Evolutionary conservation across 2,113 vertebrate species (phyloP).

Genomic region (Mus musculus): GRCm39 chr17:29310001-29310500

Average conservation of each 20-base stretch:
- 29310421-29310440: conserved; percentile 62
- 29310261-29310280: conserved; percentile 1
- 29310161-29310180: no score
- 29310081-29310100: not conserved
- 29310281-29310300: not conserved
- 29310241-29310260: not conserved
- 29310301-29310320: conserved; percentile 38
- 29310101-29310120: not conserved
- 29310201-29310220: not conserved
- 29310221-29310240: not conserved
- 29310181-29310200: not conserved
- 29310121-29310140: not conserved
- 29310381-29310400: conserved; percentile 51
- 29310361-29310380: conserved; percentile 11
- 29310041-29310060: not conserved
- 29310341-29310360: conserved; percentile 51
- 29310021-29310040: not conserved
- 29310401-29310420: conserved; percentile 53
- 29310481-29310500: conserved; percentile 63
- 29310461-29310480: conserved; percentile 69
- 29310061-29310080: not conserved
- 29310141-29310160: not conserved
- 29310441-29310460: conserved; percentile 41
- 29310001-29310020: not conserved
- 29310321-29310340: conserved; percentile 57